These are phyloP conservation scores for Pammene fasciana DNA, from an alignment of 2,888 invertebrate species.

Conservation along the genomic window DNA sequence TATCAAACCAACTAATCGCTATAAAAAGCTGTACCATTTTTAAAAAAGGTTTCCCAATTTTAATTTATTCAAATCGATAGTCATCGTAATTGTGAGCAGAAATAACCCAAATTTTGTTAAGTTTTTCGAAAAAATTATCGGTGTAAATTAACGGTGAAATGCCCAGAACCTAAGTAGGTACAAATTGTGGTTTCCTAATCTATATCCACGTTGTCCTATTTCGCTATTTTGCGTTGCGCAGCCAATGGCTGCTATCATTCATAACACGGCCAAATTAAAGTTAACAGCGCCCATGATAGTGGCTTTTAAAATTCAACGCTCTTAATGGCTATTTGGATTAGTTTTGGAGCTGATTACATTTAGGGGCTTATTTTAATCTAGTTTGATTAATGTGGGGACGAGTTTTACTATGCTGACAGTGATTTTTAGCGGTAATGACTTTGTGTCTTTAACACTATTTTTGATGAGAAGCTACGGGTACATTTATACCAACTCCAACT, in stretches of 20 bases:
- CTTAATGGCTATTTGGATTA: slow-evolving; percentile 16
- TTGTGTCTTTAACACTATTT: background rate
- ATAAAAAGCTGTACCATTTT: too few relatives aligned
- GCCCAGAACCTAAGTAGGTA: too few relatives aligned
- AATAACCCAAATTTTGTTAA: too few relatives aligned
- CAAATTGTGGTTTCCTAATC: too few relatives aligned
- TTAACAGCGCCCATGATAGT: slow-evolving; percentile 14
- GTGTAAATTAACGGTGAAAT: too few relatives aligned
- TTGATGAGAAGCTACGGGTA: too few relatives aligned
- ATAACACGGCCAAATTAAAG: slow-evolving; percentile 25
- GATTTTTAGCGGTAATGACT: background rate
- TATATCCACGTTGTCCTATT: slow-evolving; percentile 15
- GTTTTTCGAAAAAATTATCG: too few relatives aligned
- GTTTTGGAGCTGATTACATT: slow-evolving; percentile 7
- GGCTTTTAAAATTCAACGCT: slow-evolving; percentile 23
- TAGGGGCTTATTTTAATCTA: background rate
- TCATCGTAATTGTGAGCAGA: too few relatives aligned
- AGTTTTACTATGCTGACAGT: background rate
- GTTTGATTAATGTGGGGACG: slow-evolving; percentile 3
- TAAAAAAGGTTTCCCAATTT: too few relatives aligned
- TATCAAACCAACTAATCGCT: too few relatives aligned
- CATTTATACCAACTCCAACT: too few relatives aligned
- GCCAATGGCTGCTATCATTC: slow-evolving; percentile 18
- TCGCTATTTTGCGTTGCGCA: background rate
- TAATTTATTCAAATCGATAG: too few relatives aligned